phyloP scores from a whole-genome alignment of 2,797 vertebrate genomes.

The Pseudomugil gertrudae region DNA sequence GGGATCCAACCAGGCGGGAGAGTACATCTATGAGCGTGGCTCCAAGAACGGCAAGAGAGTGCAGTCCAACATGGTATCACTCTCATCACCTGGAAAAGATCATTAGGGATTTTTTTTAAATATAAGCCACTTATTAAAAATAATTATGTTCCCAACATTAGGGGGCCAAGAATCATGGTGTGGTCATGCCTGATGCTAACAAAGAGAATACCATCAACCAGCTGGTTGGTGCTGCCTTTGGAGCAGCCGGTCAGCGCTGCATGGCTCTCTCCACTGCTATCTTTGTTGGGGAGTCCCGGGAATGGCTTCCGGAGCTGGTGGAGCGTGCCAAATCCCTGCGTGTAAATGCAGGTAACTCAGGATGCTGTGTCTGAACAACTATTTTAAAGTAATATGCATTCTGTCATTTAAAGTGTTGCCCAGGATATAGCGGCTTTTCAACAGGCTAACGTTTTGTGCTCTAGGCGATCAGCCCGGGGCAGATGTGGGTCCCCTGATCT shows the following conservation, averaged over 20 bases:
- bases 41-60: slow-evolving; percentile 96
- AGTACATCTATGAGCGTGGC: slow-evolving; percentile 89
- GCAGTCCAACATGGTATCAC: slow-evolving; percentile 95
- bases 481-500: slow-evolving; percentile 95
- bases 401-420: background rate
- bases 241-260: slow-evolving; percentile 96
- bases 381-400: background rate
- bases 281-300: slow-evolving; percentile 91
- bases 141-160: slow-evolving; percentile 60
- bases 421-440: background rate
- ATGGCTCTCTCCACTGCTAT: slow-evolving; percentile 98
- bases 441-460: background rate
- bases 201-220: slow-evolving; percentile 98
- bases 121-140: slow-evolving; percentile 1
- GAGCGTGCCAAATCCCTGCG: slow-evolving; percentile 91
- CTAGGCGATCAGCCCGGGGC: slow-evolving; percentile 94
- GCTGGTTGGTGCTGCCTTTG: slow-evolving; percentile 96
- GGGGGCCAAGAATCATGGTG: slow-evolving; percentile 98
- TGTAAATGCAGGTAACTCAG: slow-evolving; percentile 90
- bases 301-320: slow-evolving; percentile 95
- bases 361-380: background rate
- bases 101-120: slow-evolving; percentile 3
- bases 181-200: slow-evolving; percentile 98
- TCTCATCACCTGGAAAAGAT: background rate
- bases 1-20: slow-evolving; percentile 96